phyloP scores from a whole-genome alignment of 2,888 invertebrate genomes.

The Ectemnius continuus region DNA sequence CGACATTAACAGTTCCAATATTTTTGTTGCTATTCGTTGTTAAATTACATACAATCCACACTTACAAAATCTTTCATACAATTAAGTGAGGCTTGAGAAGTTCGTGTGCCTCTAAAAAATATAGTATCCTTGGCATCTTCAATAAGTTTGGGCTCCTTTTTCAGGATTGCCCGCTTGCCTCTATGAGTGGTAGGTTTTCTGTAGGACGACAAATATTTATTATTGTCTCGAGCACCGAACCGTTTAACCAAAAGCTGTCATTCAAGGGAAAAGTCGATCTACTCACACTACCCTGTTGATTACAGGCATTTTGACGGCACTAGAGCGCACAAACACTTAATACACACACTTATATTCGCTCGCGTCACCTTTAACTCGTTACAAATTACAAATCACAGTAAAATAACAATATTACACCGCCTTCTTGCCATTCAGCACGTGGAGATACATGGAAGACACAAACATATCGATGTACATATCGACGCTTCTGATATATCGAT shows the following conservation, averaged over 20 bases:
- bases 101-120: slow-evolving; percentile 91
- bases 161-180: slow-evolving; percentile 90
- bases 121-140: slow-evolving; percentile 92
- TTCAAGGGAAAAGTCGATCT: neutral
- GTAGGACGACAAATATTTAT: slow-evolving; percentile 62
- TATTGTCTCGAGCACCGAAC: neutral
- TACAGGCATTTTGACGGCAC: slow-evolving; percentile 63
- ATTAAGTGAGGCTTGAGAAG: slow-evolving; percentile 84
- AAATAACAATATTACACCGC: too few species aligned
- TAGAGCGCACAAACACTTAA: too few species aligned
- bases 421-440: too few species aligned
- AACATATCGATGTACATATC: too few species aligned
- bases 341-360: too few species aligned
- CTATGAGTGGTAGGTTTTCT: slow-evolving; percentile 94
- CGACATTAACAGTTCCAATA: neutral
- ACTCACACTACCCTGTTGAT: slow-evolving; percentile 77
- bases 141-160: slow-evolving; percentile 90
- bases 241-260: slow-evolving; percentile 22
- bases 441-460: too few species aligned
- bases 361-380: too few species aligned
- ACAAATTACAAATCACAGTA: too few species aligned
- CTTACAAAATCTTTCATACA: slow-evolving; percentile 90
- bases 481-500: too few species aligned
- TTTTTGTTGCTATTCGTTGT: neutral
- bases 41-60: slow-evolving; percentile 13